Evolutionary conservation across 2,113 vertebrate genomes (phyloP).

Genomic region (Engystomops pustulosus): DNA sequence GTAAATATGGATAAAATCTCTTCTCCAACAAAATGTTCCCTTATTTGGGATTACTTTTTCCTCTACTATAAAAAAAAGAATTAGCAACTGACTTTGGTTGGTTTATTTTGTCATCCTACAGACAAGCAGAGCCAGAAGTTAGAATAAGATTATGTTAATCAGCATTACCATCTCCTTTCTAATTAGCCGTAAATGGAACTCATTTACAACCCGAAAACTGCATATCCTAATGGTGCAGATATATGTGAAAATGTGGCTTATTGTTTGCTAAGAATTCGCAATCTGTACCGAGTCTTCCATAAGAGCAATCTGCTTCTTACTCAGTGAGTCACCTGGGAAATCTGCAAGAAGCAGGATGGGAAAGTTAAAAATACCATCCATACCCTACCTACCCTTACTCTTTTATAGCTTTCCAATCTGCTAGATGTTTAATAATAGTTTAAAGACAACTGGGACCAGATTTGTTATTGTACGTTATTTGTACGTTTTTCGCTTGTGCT

Average conservation of each 20-base stretch:
- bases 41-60: neutral
- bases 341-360: neutral
- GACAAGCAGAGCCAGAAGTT: constrained; percentile 7
- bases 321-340: constrained; percentile 7
- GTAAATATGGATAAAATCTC: neutral
- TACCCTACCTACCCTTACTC: neutral
- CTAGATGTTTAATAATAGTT: neutral
- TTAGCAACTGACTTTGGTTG: too few relatives aligned
- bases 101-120: neutral
- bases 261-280: neutral
- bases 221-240: neutral
- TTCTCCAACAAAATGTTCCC: neutral
- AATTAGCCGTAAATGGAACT: neutral
- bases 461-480: neutral
- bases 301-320: neutral
- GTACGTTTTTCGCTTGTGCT: neutral
- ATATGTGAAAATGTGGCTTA: neutral
- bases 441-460: neutral
- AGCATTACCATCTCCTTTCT: neutral
- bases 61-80: too few relatives aligned
- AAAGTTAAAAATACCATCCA: constrained; percentile 1
- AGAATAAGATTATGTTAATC: neutral
- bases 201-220: neutral
- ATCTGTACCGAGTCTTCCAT: neutral
- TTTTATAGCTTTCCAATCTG: neutral